Evolutionary conservation across 2,888 invertebrate species (phyloP).

Genomic region (Cinara cedri): DNA sequence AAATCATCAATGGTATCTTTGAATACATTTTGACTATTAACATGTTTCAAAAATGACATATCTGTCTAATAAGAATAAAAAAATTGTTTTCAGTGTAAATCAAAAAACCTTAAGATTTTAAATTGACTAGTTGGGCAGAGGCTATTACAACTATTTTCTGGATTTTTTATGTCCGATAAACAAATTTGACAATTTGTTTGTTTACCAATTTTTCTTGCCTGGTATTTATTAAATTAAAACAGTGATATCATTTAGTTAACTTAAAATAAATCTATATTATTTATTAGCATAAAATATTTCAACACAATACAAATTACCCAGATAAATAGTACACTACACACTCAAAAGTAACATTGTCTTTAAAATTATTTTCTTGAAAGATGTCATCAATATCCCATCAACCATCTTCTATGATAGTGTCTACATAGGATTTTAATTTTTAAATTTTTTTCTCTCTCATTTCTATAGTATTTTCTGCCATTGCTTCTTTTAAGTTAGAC

Average conservation of each 20-base stretch:
- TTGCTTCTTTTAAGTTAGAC: background rate
- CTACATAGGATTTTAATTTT: background rate
- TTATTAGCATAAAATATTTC: too few species aligned
- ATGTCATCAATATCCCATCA: conserved; percentile 9
- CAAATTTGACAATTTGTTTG: too few species aligned
- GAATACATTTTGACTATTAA: conserved; percentile 1
- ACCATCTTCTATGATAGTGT: too few species aligned
- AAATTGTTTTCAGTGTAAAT: background rate
- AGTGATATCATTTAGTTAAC: too few species aligned
- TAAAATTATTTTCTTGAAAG: background rate
- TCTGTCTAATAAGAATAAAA: conserved; percentile 1
- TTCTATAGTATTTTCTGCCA: background rate
- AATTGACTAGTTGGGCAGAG: too few species aligned
- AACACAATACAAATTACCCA: background rate
- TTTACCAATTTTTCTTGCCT: too few species aligned
- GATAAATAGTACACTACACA: conserved; percentile 12
- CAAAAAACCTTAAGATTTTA: too few species aligned
- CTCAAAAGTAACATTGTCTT: background rate
- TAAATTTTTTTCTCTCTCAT: background rate
- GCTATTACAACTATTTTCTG: too few species aligned
- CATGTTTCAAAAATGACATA: background rate
- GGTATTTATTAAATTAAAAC: too few species aligned
- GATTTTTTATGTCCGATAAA: too few species aligned
- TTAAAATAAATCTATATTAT: too few species aligned
- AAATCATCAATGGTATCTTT: background rate